Evolutionary conservation across 1,140 invertebrate genomes (phyloP), one percentile per base, ranked within the genome.

Genomic region (Periplaneta americana): DNA sequence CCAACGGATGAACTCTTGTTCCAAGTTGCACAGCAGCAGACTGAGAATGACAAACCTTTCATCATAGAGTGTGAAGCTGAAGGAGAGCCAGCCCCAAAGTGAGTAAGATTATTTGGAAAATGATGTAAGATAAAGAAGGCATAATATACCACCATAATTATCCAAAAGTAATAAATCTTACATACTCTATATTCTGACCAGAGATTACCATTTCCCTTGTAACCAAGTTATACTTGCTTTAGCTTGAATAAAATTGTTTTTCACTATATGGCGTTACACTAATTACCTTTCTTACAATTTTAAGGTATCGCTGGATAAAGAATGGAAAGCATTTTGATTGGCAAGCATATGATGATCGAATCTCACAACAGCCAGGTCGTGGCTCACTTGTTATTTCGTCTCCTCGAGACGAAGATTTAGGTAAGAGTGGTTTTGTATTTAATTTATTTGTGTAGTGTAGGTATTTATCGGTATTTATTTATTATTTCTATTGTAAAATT

Each of bases 21-120:
- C 89, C 96, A 98, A 92, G 96, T 98, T 80, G 94, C 94, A 74
- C 92, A 94, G 85, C 85, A 88, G 78, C 91, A 91, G 83, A 94
- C 93, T 84, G 96, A 98, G 90, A 96, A 95, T 87, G 95, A 98
- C 87, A 97, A 97, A 89, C 97, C 97, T 75, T 98, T 98, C 89
- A 93, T 97, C 83, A 96, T 98, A 84, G 97, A 98, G 89, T 98
- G 97, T 86, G 96, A 98, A 89, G 97, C 97, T 22, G 95, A 96
- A 88, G 96, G 96, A 84, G 95, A 97, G 89, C 97, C 96, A 31
- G 93, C 93, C 80, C 96, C 96, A 74, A 94, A 92, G 95, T 97
- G 92, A 91, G 92, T 91, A 74, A n/a, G n/a, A n/a, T n/a, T n/a
- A n/a, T n/a, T n/a, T n/a, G n/a, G n/a, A n/a, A n/a, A n/a, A n/a